Conservation (phyloP, 2,113 vertebrate genomes). For the Lonchura striata region DNA sequence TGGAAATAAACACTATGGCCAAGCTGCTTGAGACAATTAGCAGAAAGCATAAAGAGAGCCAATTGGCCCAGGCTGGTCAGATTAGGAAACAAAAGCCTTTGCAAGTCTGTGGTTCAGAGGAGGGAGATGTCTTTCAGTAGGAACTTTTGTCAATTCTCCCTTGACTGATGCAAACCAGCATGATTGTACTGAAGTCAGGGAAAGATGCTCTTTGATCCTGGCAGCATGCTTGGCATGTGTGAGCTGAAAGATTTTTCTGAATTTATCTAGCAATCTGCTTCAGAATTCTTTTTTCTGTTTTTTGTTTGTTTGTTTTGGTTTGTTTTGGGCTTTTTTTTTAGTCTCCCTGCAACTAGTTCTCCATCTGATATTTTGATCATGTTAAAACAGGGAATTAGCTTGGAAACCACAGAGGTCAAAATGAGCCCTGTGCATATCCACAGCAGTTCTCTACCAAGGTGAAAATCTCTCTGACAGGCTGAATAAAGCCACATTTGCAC, state of each 20-base stretch:
- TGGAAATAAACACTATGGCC: slow-evolving; percentile 1
- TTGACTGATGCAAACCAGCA: background rate
- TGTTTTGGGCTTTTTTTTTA: background rate
- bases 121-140: background rate
- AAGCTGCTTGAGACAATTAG: slow-evolving; percentile 27
- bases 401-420: background rate
- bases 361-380: background rate
- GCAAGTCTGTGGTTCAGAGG: background rate
- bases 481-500: background rate
- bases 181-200: background rate
- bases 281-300: background rate
- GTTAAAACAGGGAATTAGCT: background rate
- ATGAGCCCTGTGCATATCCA: background rate
- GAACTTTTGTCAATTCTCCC: background rate
- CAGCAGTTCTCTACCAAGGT: background rate
- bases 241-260: background rate
- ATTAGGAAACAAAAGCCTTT: background rate
- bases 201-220: background rate
- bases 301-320: background rate
- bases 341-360: background rate
- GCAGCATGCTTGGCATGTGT: background rate
- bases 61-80: background rate
- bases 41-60: background rate
- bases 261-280: background rate
- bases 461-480: background rate